Evolutionary conservation across 2,797 vertebrate species (phyloP).

Genomic region (Smutsia gigantea): DNA sequence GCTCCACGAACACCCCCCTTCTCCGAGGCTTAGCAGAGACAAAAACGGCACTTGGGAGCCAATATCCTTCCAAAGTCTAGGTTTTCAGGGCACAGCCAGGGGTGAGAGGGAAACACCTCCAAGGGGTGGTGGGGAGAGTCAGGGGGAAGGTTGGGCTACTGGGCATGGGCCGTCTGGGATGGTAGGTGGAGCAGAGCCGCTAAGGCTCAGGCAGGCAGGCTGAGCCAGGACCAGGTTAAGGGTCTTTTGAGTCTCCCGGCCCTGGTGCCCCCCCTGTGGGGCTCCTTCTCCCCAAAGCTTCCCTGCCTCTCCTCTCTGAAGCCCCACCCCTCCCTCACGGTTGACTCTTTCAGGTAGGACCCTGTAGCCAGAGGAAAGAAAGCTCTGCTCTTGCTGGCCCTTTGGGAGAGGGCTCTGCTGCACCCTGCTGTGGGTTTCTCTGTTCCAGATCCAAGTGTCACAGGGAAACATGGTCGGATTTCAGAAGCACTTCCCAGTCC

Average conservation of each 20-base stretch:
- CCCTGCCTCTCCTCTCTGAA: not conserved
- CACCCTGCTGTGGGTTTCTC: not conserved
- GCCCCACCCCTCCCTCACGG: not conserved
- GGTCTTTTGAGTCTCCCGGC: not conserved
- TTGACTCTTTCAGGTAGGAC: not conserved
- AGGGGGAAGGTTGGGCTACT: not conserved
- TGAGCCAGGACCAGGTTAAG: not conserved
- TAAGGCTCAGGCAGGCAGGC: not conserved
- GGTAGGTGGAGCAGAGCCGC: not conserved
- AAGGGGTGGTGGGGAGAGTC: not conserved
- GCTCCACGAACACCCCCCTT: conserved; percentile 48
- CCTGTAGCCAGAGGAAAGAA: not conserved
- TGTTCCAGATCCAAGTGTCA: not conserved
- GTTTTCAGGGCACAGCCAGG: conserved; percentile 38
- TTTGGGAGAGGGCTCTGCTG: not conserved
- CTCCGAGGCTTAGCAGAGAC: conserved; percentile 57
- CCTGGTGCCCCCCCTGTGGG: not conserved
- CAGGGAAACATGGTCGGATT: not conserved
- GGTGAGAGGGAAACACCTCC: not conserved
- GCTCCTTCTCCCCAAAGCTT: not conserved
- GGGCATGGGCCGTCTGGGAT: not conserved
- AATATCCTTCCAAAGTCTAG: conserved; percentile 72
- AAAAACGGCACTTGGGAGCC: conserved; percentile 58
- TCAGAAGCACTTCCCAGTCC: not conserved
- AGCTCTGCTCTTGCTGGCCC: not conserved